Conservation (phyloP, 2,888 invertebrate species). For the Carabus problematicus region DNA sequence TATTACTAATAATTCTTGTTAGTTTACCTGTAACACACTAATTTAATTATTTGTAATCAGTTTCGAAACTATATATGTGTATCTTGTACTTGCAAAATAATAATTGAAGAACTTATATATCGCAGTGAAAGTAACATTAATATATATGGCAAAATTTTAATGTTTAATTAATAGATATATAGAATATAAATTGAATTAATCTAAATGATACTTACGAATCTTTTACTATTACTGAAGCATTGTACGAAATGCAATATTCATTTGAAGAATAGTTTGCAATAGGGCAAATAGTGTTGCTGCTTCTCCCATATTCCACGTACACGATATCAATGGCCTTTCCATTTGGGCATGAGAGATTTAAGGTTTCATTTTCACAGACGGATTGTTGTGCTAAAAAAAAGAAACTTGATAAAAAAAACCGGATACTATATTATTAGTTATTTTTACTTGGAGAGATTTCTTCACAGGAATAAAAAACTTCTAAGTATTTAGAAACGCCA, state of each 20-base stretch:
- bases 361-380: not conserved
- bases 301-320: not conserved
- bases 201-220: not conserved
- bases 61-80: too few species aligned
- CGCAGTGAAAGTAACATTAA: too few species aligned
- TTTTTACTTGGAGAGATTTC: not conserved
- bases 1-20: too few species aligned
- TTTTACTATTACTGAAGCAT: not conserved
- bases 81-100: too few species aligned
- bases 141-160: too few species aligned
- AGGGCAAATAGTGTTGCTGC: not conserved
- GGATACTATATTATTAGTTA: not conserved
- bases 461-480: not conserved
- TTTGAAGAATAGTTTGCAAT: not conserved
- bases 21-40: too few species aligned
- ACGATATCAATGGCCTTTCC: not conserved
- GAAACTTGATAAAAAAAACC: too few species aligned
- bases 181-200: too few species aligned
- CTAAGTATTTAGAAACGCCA: not conserved
- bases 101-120: too few species aligned
- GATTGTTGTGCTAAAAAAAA: not conserved
- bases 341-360: not conserved
- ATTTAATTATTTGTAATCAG: too few species aligned
- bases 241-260: not conserved
- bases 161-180: too few species aligned